phyloP scores from a whole-genome alignment of 2,797 vertebrate genomes.

The Pristis pectinata region DNA sequence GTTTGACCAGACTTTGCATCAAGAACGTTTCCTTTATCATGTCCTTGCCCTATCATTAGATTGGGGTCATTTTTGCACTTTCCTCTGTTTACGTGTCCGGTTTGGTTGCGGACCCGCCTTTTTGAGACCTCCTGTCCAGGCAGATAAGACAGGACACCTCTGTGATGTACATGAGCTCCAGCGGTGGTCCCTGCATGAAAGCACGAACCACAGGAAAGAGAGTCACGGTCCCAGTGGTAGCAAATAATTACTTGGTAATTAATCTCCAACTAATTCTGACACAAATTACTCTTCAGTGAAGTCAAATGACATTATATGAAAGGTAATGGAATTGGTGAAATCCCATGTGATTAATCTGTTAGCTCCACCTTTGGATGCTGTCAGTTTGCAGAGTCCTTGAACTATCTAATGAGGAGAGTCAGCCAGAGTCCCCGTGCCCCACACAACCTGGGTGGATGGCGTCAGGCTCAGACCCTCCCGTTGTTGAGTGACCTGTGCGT shows the following conservation, averaged over 20 bases:
- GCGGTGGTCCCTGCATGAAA: background rate
- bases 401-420: background rate
- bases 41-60: background rate
- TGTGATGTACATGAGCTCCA: background rate
- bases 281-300: slow-evolving; percentile 12
- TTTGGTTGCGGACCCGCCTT: background rate
- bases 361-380: background rate
- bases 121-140: background rate
- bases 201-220: background rate
- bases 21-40: background rate
- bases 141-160: background rate
- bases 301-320: background rate
- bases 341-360: background rate
- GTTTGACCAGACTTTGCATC: background rate
- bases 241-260: background rate
- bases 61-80: background rate
- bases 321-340: background rate
- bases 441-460: background rate
- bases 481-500: background rate
- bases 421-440: background rate
- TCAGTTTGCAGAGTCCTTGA: background rate
- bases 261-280: slow-evolving; percentile 6
- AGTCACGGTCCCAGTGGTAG: background rate
- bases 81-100: background rate
- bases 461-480: background rate